Conservation (phyloP, 2,113 vertebrate genomes). For the Xenopus tropicalis region UCB_Xtro_10.0 CM004451.2:74063501-74064000, state of each 20-base stretch:
- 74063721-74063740: slow-evolving; percentile 53
- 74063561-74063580: slow-evolving; percentile 50
- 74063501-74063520: slow-evolving; percentile 59
- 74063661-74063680: fast-evolving
- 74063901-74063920: background rate
- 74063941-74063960: background rate
- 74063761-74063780: too few relatives aligned
- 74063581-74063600: slow-evolving; percentile 45
- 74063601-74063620: background rate
- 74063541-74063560: slow-evolving; percentile 35
- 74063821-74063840: background rate
- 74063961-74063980: background rate
- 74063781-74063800: too few relatives aligned
- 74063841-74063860: background rate
- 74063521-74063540: slow-evolving; percentile 55
- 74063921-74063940: background rate
- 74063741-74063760: background rate
- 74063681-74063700: background rate
- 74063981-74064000: background rate
- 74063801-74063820: background rate
- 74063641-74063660: background rate
- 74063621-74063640: background rate
- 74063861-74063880: too few relatives aligned
- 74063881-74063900: background rate
- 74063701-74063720: slow-evolving; percentile 38